Conservation (phyloP, 2,113 vertebrate genomes). For the Orthonyx spaldingii region DNA sequence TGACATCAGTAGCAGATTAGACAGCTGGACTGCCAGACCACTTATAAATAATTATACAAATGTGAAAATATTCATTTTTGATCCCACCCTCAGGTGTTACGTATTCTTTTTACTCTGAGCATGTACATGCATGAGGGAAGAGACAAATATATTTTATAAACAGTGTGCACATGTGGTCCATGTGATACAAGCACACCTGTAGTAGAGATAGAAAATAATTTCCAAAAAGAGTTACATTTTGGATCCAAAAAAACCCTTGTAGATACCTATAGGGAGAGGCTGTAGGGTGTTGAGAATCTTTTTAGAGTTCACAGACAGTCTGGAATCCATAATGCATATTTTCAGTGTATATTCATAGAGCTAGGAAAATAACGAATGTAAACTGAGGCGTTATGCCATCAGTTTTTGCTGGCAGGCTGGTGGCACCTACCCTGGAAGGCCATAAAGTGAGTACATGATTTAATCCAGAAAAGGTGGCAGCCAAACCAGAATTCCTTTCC, state of each 20-base stretch:
- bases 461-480: not conserved
- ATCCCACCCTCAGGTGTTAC: not conserved
- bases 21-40: not conserved
- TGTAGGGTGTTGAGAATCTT: not conserved
- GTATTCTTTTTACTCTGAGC: not conserved
- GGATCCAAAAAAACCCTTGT: not conserved
- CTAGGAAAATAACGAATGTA: not conserved
- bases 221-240: not conserved
- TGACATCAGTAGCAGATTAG: not conserved
- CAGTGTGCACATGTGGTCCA: not conserved
- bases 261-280: not conserved
- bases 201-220: not conserved
- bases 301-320: not conserved
- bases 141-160: not conserved
- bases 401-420: not conserved
- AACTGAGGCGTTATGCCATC: not conserved
- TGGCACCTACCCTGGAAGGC: not conserved
- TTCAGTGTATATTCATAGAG: not conserved
- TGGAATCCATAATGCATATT: not conserved
- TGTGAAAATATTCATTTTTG: not conserved
- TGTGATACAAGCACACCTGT: not conserved
- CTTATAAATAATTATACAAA: not conserved
- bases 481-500: not conserved
- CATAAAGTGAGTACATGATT: not conserved
- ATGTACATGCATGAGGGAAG: not conserved